Base-by-base conservation (phyloP, 1,140 invertebrate genomes). In the Anastrepha obliqua region DNA sequence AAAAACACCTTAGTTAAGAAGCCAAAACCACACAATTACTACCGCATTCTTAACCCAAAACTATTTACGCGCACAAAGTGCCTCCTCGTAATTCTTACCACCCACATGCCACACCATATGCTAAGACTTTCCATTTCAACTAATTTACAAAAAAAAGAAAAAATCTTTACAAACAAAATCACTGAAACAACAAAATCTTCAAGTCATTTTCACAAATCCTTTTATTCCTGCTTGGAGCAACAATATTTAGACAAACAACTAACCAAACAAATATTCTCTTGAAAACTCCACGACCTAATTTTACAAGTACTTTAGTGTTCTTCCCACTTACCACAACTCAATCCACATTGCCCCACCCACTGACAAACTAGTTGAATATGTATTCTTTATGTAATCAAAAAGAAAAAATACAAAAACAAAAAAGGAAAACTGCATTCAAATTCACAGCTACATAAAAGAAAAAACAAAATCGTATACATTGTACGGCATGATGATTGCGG, bases 401-500 rank as follows among this genome's bases (percentile, higher is more conserved):
- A 51, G 9, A 20, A 81, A 81, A 58, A n/a, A 8, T 55, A 55
- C 17, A 7, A 20, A 81, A 51, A 47, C 17, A n/a, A 81, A 58
- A 78, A 3, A 81, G 7, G 11, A 58, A n/a, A 55, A n/a, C n/a
- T 20, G 39, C 74, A 42, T 55, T 8, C 17, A 81, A 51, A 81
- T 47, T n/a, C n/a, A 20, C n/a, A 55, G 70, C 20, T 44, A 70
- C 39, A 17, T 9, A 86, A 86, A n/a, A n/a, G n/a, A n/a, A 58
- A 87, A 85, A 51, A n/a, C 8, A 90, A 89, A 88, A 92, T 92
- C 91, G 92, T 91, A 90, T 92, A 91, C 92, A 92, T 92, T 92
- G 92, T 90, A 88, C 88, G 91, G 91, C 89, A 92, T 92, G 91
- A 92, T 92, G 91, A 92, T 92, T 92, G 91, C 91, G 91, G 91